These are phyloP conservation scores for Phyllopteryx taeniolatus DNA, from an alignment of 2,113 vertebrate species.

Conservation along the genomic window DNA sequence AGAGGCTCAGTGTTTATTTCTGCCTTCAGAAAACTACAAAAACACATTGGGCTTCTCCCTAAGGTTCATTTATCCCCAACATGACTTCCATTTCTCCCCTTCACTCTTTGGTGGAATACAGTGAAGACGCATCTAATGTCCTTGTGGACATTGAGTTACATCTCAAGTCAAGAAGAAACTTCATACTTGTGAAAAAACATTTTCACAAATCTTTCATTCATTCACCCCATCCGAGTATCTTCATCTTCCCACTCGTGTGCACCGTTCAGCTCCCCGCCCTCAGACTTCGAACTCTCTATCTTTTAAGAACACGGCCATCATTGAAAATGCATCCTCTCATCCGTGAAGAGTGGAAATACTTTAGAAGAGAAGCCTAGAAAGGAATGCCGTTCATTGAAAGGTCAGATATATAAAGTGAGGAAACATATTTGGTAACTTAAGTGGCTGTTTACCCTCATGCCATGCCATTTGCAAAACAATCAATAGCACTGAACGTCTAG, in stretches of 20 bases:
- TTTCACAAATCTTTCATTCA: neutral
- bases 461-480: neutral
- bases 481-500: neutral
- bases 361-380: neutral
- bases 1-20: conserved; percentile 8
- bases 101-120: neutral
- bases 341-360: neutral
- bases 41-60: conserved; percentile 1
- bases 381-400: neutral
- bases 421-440: neutral
- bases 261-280: neutral
- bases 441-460: neutral
- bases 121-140: neutral
- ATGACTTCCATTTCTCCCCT: neutral
- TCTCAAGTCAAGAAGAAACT: neutral
- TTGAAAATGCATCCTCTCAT: neutral
- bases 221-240: neutral
- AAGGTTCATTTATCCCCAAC: conserved; percentile 6
- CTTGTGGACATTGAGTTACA: neutral
- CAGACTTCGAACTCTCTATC: neutral
- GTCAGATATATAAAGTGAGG: neutral
- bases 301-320: neutral
- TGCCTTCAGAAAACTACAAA: neutral
- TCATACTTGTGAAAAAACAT: neutral
- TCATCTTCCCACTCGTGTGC: neutral